Conservation (phyloP, 2,113 vertebrate genomes). For the Engystomops pustulosus region DNA sequence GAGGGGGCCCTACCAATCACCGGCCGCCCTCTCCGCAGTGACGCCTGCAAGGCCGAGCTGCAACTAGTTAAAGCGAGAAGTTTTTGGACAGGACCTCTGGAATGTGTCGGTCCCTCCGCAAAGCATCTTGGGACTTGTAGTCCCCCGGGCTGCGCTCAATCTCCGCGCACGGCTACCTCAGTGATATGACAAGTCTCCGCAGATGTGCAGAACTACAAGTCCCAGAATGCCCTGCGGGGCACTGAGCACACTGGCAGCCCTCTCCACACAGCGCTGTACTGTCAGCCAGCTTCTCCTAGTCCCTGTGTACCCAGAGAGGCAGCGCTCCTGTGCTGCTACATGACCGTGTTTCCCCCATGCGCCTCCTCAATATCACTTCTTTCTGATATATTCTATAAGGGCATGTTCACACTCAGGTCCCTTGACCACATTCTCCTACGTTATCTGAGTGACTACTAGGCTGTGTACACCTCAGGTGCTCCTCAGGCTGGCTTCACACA, state of each 20-base stretch:
- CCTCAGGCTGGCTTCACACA: no score
- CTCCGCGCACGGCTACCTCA: background rate
- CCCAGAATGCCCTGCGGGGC: background rate
- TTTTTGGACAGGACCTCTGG: constrained; percentile 43
- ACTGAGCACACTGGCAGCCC: background rate
- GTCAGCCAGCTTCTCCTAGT: no score
- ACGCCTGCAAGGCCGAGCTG: constrained; percentile 35
- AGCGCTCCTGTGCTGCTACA: no score
- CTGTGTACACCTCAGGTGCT: no score
- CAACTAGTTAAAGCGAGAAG: constrained; percentile 36
- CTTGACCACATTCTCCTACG: no score
- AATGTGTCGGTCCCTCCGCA: constrained; percentile 49
- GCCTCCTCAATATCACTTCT: background rate
- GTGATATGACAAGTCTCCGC: no score
- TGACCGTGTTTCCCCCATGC: no score
- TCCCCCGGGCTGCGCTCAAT: background rate
- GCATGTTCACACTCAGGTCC: no score
- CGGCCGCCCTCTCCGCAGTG: background rate
- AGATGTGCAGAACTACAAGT: background rate
- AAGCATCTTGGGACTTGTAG: constrained; percentile 44
- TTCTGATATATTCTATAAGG: no score
- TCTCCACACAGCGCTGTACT: background rate
- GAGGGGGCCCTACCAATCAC: constrained; percentile 54
- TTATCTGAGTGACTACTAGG: no score
- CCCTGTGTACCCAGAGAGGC: no score